Percentiles rank a stretch among this genome's conserved stretches.
These are phyloP conservation scores for Sinelater perroti DNA, from an alignment of 2,888 invertebrate species.

Conservation along the genomic window DNA sequence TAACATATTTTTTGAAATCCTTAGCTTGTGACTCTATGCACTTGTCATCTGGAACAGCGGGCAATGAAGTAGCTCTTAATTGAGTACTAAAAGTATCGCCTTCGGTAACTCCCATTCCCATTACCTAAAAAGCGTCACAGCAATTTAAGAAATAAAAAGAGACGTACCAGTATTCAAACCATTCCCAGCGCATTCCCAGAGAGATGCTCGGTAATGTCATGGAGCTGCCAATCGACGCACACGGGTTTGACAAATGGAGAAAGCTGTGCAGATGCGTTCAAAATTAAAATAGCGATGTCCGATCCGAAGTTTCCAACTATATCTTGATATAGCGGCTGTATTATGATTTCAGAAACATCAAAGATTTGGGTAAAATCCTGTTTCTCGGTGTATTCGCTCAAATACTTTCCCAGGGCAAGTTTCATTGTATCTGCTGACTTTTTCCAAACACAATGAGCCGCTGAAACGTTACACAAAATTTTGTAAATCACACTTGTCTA, in stretches of 20 bases:
- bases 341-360: slow-evolving; percentile 59
- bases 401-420: slow-evolving; percentile 55
- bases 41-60: slow-evolving; percentile 63
- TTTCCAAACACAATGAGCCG: slow-evolving; percentile 61
- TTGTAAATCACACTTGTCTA: too few relatives aligned
- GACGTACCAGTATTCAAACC: slow-evolving; percentile 35
- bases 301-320: slow-evolving; percentile 64
- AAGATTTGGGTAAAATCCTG: slow-evolving; percentile 50
- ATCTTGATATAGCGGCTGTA: slow-evolving; percentile 63
- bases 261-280: slow-evolving; percentile 58
- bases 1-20: slow-evolving; percentile 65
- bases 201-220: slow-evolving; percentile 47
- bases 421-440: slow-evolving; percentile 51
- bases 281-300: slow-evolving; percentile 65
- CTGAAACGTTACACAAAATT: too few relatives aligned
- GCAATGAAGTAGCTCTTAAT: slow-evolving; percentile 62
- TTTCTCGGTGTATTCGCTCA: slow-evolving; percentile 51
- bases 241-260: slow-evolving; percentile 62
- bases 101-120: slow-evolving; percentile 71
- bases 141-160: not conserved
- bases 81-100: slow-evolving; percentile 63
- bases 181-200: slow-evolving; percentile 43
- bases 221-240: slow-evolving; percentile 61
- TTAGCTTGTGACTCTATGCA: slow-evolving; percentile 63
- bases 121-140: slow-evolving; percentile 54